Evolutionary conservation across 2,113 vertebrate species (phyloP), one percentile per base, ranked within the genome.

Genomic region (Charina bottae): DNA sequence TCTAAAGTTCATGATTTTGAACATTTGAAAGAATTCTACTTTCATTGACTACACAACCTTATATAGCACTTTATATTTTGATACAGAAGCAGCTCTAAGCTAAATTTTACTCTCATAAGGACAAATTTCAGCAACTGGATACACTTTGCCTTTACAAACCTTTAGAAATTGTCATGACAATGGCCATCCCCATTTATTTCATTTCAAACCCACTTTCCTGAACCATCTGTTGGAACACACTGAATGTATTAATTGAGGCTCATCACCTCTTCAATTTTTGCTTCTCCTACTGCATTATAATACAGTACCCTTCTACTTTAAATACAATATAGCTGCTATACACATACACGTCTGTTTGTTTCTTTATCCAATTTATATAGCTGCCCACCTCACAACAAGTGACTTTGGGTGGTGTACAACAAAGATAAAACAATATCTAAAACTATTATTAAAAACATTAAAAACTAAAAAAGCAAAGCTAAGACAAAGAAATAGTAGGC

Each of bases 201-300:
- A 0, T 92, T 59, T 90, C 59, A 28, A 58, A 94, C 72, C 68
- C 89, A 93, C 26, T 26, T 2, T 4, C 89, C 59, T 10, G 4
- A 13, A 54, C 87, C 90, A 94, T 46, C 68, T 93, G 85, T 37
- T 58, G 37, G 58, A 55, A 62, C 13, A 62, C 90, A 90, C 7
- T 89, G 85, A 85, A 53, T 28, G 62, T 42, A n/a, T 15, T 72
- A 60, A 28, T n/a, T 26, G 78, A 10, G 12, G 42, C 33, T 90
- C 91, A 94, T 94, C 54, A 89, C 54, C 89, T 90, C 46, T 89
- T 89, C 12, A 53, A 49, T 84, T 83, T 85, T 37, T 37, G n/a
- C 19, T 83, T 83, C 21, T 15, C 13, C 1, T 19, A 46, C 15
- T 46, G 58, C 28, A 33, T 24, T 90, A 8, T 9, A 91, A 72